A percentile compares a stretch with the other conserved stretches of the same genome.
These are phyloP conservation scores for Catharus fuscescens DNA, from an alignment of 2,113 vertebrate genomes.

Conservation along the genomic window DNA sequence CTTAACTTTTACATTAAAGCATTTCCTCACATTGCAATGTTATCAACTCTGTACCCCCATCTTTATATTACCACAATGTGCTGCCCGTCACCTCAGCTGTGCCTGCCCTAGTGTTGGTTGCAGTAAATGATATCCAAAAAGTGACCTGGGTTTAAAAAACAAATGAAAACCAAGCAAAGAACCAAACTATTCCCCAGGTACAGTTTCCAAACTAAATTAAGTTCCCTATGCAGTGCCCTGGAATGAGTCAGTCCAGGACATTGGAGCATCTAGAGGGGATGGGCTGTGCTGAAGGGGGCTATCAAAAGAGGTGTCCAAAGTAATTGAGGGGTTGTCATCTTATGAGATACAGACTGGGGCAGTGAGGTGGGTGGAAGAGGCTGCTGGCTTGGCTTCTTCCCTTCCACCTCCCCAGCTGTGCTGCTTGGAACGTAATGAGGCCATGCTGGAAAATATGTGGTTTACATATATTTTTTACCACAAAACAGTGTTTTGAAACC, in stretches of 20 bases:
- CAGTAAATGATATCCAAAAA: background rate
- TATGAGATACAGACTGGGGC: background rate
- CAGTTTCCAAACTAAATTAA: background rate
- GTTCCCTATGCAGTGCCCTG: rapidly evolving
- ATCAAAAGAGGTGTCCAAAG: background rate
- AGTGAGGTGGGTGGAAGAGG: background rate
- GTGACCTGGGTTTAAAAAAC: background rate
- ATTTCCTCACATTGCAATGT: background rate
- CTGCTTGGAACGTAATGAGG: background rate
- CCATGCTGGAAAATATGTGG: background rate
- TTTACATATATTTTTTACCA: background rate
- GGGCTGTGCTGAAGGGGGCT: background rate
- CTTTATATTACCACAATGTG: background rate
- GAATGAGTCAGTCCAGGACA: background rate
- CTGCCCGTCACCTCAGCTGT: background rate
- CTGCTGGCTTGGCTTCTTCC: background rate
- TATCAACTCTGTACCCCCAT: background rate
- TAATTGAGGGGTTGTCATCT: background rate
- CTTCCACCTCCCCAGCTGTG: background rate
- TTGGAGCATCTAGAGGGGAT: background rate
- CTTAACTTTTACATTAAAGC: background rate
- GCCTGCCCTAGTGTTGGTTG: background rate
- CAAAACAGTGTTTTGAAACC: background rate
- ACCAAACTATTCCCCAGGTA: background rate
- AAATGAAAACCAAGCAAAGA: background rate